These are phyloP conservation scores for Tursiops truncatus DNA, from an alignment of 2,113 vertebrate species.

Conservation along the genomic window DNA sequence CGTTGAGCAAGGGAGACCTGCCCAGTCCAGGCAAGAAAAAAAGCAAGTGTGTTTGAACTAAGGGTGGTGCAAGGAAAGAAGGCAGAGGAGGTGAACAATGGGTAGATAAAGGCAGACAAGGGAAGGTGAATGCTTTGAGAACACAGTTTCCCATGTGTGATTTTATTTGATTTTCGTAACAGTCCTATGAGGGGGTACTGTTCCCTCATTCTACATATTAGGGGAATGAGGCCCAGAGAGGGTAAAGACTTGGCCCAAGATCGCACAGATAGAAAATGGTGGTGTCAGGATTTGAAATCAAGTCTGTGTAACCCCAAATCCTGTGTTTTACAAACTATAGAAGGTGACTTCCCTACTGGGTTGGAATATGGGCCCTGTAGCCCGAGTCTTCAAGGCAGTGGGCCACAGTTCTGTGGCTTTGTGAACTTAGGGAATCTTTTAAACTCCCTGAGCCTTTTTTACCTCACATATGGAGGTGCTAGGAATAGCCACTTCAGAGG, in stretches of 20 bases:
- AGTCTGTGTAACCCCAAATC: background rate
- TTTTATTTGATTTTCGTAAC: background rate
- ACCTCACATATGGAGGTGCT: fast-evolving
- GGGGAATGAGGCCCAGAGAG: background rate
- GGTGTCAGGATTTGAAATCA: background rate
- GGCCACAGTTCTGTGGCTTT: background rate
- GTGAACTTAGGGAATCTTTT: background rate
- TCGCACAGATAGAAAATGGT: background rate
- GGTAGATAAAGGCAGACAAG: background rate
- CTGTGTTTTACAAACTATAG: background rate
- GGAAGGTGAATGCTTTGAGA: background rate
- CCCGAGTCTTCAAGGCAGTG: background rate
- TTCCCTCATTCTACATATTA: background rate
- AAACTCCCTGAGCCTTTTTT: background rate
- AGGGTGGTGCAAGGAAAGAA: background rate
- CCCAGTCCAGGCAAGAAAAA: background rate
- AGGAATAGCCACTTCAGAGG: background rate
- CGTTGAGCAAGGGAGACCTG: background rate
- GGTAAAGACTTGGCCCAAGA: background rate
- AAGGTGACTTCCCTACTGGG: background rate
- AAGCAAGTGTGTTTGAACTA: background rate
- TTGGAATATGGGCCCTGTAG: background rate
- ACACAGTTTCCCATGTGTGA: background rate
- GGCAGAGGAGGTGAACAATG: background rate
- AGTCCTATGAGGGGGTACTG: background rate